Percentiles rank a stretch among this genome's conserved stretches.
phyloP scores from a whole-genome alignment of 2,888 invertebrate genomes.

The Anthoptus insignis region DNA sequence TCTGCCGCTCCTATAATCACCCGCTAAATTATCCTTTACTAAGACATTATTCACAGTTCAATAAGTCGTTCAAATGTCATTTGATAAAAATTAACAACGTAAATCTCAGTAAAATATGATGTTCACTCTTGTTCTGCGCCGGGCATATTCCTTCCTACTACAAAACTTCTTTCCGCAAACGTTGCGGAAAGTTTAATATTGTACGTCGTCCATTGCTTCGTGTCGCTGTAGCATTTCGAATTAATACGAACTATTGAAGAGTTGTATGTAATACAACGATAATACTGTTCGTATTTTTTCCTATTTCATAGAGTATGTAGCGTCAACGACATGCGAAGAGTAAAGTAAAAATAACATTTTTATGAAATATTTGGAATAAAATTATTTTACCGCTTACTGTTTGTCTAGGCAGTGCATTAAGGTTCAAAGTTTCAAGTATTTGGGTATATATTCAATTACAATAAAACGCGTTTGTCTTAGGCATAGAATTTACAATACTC shows the following conservation, averaged over 20 bases:
- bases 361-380: neutral
- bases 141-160: neutral
- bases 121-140: neutral
- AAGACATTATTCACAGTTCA: too few relatives aligned
- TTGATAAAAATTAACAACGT: too few relatives aligned
- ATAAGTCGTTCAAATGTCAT: too few relatives aligned
- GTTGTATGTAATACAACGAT: neutral
- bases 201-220: constrained; percentile 13
- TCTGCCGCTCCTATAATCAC: too few relatives aligned
- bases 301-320: constrained; percentile 8
- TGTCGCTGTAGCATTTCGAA: neutral
- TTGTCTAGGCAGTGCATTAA: neutral
- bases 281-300: neutral
- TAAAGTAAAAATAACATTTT: constrained; percentile 4
- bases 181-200: neutral
- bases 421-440: neutral
- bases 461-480: too few relatives aligned
- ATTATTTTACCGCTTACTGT: neutral
- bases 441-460: too few relatives aligned
- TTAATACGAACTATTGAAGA: too few relatives aligned
- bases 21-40: too few relatives aligned
- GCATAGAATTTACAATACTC: too few relatives aligned
- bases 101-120: neutral
- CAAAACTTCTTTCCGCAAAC: neutral
- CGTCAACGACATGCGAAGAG: constrained; percentile 11